Evolutionary conservation across 2,113 vertebrate species (phyloP), one percentile per base, ranked within the genome.

Genomic region (Zosterops japonicus): DNA sequence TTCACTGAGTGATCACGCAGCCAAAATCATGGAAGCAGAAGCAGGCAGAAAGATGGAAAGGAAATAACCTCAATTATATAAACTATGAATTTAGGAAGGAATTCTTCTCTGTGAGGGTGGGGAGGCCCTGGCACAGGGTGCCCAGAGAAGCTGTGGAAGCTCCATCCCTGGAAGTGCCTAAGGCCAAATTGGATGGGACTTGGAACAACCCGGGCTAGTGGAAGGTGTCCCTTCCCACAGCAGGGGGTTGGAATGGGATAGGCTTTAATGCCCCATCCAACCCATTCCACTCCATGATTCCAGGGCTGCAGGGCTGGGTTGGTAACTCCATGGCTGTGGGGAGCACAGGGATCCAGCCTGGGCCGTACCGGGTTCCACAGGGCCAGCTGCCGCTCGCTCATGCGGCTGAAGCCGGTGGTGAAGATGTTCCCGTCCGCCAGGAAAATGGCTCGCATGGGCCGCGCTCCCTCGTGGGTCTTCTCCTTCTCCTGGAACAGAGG

Each of bases 361-460:
- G 78, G 63, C 0, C 25, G 1, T 63, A 99, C 99, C 49, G 97
- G 97, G 79, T 99, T 99, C 99, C 99, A 99, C 71, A 99, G 99
- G 2, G 98, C 98, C 5, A 99, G 97, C 95, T 99, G 99, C 92
- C 99, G 98, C 92, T 99, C 99, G 4, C 99, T 99, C 99, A 99
- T 99, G 96, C 99, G 99, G 92, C 99, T 99, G 97, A 99, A 99
- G 14, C 99, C 99, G 2, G 99, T 99, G 53, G 99, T 99, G 95
- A 99, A 99, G 95, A 99, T 94, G 15, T 99, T 99, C 27, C 99
- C 99, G 1, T 99, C 98, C 0, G 99, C 94, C 24, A 99, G 98
- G 95, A 99, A 99, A 95, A 99, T 99, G 96, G 99, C 99, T 78
- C 99, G 96, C 98, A 99, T 99, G 56, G 99, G 99, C 16, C 99